These are phyloP conservation scores for Hyperoodon ampullatus DNA, from an alignment of 2,113 vertebrate species.

Conservation along the genomic window DNA sequence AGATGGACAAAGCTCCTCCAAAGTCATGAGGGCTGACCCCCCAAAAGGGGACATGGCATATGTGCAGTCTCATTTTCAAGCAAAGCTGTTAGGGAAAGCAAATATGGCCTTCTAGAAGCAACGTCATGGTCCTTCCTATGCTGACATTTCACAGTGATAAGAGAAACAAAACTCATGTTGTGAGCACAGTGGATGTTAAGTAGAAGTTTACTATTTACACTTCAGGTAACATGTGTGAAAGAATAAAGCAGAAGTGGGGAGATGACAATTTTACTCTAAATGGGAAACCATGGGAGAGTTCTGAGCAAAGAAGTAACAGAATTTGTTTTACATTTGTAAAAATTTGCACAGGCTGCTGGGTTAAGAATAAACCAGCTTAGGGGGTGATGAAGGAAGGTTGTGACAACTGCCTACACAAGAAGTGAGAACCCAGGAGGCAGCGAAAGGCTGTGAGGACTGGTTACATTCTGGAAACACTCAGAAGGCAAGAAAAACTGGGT, in stretches of 20 bases:
- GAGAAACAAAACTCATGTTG: background rate
- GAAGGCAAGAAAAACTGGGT: background rate
- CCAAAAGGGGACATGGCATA: background rate
- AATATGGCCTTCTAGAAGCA: background rate
- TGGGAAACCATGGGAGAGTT: background rate
- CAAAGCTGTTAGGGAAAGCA: background rate
- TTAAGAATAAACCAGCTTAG: background rate
- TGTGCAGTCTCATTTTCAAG: background rate
- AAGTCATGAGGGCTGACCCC: background rate
- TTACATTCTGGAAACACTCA: background rate
- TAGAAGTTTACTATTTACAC: background rate
- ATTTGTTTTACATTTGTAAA: background rate
- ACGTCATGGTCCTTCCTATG: background rate
- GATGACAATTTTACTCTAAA: background rate
- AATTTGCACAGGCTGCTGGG: background rate
- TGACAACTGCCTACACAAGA: too few relatives aligned
- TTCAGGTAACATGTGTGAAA: background rate
- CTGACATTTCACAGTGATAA: background rate
- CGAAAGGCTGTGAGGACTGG: background rate
- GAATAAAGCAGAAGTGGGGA: background rate
- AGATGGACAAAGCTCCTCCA: background rate
- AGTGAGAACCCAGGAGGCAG: background rate
- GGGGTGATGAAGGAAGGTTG: background rate
- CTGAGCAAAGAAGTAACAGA: background rate
- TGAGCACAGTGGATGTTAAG: background rate